Conservation (phyloP, 2,888 invertebrate genomes). For the Limenitis arthemis region DNA sequence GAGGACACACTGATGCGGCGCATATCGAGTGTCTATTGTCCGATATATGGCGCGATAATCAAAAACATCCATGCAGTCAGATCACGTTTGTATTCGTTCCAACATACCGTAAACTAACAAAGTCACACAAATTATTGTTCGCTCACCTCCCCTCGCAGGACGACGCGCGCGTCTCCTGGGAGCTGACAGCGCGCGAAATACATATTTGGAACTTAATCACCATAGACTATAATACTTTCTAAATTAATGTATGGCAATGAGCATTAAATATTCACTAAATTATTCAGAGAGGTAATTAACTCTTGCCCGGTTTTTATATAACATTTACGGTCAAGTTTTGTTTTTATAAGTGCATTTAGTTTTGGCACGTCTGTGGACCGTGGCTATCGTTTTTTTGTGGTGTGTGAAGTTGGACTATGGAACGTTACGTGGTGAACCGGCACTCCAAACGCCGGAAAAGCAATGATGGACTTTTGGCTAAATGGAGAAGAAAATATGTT, state of each 20-base stretch:
- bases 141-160: slow-evolving; percentile 47
- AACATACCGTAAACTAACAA: slow-evolving; percentile 66
- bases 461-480: slow-evolving; percentile 49
- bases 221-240: slow-evolving; percentile 39
- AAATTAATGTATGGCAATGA: slow-evolving; percentile 22
- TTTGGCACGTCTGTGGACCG: slow-evolving; percentile 36
- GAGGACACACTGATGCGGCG: slow-evolving; percentile 39
- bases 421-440: slow-evolving; percentile 54
- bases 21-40: slow-evolving; percentile 60
- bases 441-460: slow-evolving; percentile 51
- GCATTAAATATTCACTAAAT: slow-evolving; percentile 18
- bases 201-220: slow-evolving; percentile 28
- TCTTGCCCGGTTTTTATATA: slow-evolving; percentile 57
- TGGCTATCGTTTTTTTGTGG: slow-evolving; percentile 33
- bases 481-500: slow-evolving; percentile 54
- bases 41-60: slow-evolving; percentile 48
- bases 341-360: slow-evolving; percentile 43
- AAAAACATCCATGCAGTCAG: slow-evolving; percentile 51
- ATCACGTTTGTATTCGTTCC: slow-evolving; percentile 66
- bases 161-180: slow-evolving; percentile 37
- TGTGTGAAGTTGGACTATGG: slow-evolving; percentile 43
- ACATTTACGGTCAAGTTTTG: slow-evolving; percentile 40
- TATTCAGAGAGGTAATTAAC: slow-evolving; percentile 49
- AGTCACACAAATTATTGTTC: slow-evolving; percentile 47
- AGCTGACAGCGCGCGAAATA: slow-evolving; percentile 22